Evolutionary conservation across 2,113 vertebrate genomes (phyloP).

Genomic region (Pagrus major): DNA sequence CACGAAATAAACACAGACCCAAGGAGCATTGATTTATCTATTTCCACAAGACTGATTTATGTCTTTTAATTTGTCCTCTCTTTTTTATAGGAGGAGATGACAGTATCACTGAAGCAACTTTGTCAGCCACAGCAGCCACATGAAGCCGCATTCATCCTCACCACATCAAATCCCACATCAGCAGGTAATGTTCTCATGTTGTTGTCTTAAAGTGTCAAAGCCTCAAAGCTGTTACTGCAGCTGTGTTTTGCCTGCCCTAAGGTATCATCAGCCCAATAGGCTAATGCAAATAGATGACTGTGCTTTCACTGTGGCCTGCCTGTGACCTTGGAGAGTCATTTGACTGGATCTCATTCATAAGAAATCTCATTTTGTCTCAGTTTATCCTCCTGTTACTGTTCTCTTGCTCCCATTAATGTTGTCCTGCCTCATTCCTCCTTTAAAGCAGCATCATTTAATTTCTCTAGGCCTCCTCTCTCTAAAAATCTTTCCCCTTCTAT

Average conservation of each 20-base stretch:
- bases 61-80: slow-evolving; percentile 62
- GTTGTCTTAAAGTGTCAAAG: slow-evolving; percentile 17
- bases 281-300: slow-evolving; percentile 25
- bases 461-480: background rate
- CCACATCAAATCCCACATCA: slow-evolving; percentile 20
- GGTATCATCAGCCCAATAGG: background rate
- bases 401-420: background rate
- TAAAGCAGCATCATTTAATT: background rate
- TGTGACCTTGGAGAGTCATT: slow-evolving; percentile 30
- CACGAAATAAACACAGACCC: slow-evolving; percentile 29
- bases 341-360: slow-evolving; percentile 16
- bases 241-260: slow-evolving; percentile 18
- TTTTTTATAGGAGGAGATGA: slow-evolving; percentile 18
- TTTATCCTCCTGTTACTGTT: background rate
- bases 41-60: slow-evolving; percentile 59
- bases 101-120: slow-evolving; percentile 19
- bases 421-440: background rate
- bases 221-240: slow-evolving; percentile 32
- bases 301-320: slow-evolving; percentile 28
- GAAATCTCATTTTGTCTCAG: slow-evolving; percentile 1
- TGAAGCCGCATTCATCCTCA: slow-evolving; percentile 8
- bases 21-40: slow-evolving; percentile 56
- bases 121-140: slow-evolving; percentile 40
- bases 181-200: slow-evolving; percentile 7
- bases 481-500: background rate